A percentile compares a stretch with the other conserved stretches of the same genome.
Evolutionary conservation across 2,888 invertebrate species (phyloP).

Genomic region (Agrotis exclamationis): DNA sequence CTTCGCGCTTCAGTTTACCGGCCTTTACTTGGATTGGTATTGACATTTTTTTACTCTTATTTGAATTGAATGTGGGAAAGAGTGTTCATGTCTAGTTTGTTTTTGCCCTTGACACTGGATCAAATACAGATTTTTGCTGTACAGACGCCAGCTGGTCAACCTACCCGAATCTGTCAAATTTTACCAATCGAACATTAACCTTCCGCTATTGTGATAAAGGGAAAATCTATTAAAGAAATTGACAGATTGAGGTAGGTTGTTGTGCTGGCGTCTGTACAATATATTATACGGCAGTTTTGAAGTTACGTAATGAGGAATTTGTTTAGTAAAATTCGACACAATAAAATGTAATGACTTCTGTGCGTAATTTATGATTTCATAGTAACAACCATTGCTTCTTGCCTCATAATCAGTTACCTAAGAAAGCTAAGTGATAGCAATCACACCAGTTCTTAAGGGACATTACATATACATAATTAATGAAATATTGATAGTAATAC

Average conservation of each 20-base stretch:
- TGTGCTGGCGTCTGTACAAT: no score
- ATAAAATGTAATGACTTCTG: background rate
- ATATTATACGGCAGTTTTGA: background rate
- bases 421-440: background rate
- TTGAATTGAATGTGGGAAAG: background rate
- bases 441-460: background rate
- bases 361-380: background rate
- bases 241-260: no score
- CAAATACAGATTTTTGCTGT: background rate
- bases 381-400: background rate
- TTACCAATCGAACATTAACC: no score
- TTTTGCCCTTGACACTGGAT: background rate
- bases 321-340: background rate
- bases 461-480: background rate
- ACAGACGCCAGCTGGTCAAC: no score
- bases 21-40: background rate
- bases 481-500: background rate
- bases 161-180: no score
- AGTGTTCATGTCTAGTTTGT: background rate
- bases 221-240: no score
- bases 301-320: background rate
- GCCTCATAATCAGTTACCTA: background rate
- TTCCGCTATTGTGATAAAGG: no score
- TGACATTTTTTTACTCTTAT: conserved; percentile 3
- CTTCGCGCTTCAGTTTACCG: conserved; percentile 1